These are phyloP conservation scores for Myotis lucifugus DNA, from an alignment of 2,113 vertebrate species.

Conservation along the genomic window DNA sequence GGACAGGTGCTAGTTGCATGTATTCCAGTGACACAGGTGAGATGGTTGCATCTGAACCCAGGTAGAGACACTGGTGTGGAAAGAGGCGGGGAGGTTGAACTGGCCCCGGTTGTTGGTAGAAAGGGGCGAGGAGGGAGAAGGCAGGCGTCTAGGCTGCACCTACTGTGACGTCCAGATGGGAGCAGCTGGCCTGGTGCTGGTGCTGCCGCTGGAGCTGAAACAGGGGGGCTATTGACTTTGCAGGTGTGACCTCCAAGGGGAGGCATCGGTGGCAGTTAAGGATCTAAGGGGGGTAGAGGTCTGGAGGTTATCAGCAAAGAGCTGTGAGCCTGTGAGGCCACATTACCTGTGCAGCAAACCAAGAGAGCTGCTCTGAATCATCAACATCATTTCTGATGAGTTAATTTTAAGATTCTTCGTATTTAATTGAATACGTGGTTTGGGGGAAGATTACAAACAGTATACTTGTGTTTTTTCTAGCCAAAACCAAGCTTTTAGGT, in stretches of 20 bases:
- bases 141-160: not conserved
- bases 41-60: not conserved
- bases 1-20: not conserved
- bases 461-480: not conserved
- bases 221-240: no score
- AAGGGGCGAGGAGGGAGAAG: not conserved
- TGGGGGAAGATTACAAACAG: not conserved
- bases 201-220: not conserved
- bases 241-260: not conserved
- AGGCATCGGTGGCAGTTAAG: not conserved
- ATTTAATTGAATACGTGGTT: not conserved
- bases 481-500: not conserved
- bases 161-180: not conserved
- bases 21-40: not conserved
- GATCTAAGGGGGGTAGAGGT: not conserved
- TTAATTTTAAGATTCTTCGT: not conserved
- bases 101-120: not conserved
- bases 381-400: not conserved
- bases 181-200: not conserved
- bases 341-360: not conserved
- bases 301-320: not conserved
- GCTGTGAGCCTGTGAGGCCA: not conserved
- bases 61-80: not conserved
- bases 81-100: not conserved
- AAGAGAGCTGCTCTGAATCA: not conserved